Base-by-base conservation (phyloP, 2,113 vertebrate species). In the Aix galericulata region DNA sequence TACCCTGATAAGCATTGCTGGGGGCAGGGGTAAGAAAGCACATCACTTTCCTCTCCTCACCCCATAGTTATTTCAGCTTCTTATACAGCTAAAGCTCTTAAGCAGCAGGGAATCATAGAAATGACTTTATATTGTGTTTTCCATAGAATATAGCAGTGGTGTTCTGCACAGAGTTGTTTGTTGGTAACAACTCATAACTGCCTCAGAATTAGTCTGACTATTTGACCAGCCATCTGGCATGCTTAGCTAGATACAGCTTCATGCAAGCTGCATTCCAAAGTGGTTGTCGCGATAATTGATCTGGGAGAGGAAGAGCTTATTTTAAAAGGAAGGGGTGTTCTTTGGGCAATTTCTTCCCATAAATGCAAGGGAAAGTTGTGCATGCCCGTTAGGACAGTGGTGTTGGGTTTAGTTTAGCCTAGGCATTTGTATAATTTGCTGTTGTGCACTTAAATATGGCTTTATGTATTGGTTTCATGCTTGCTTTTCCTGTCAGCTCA, bases 221-320 rank as follows among this genome's bases (percentile, higher is more conserved):
- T 31, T 56, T 38, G 25, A 64, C 21, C n/a, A 56, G 76, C 53
- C 8, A 6, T 55, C n/a, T 71, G 82, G 26, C 17, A 3, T n/a
- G 9, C 34, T 60, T 36, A 66, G 32, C 17, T 93, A 32, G 56
- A 8, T 79, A 13, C 13, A 29, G 1, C 48, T 71, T 72, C 12
- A 13, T 15, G 22, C 0, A 1, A 31, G 46, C 31, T 21, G 20
- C 0, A 0, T 58, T 48, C 2, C 0, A 52, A 56, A 52, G 1
- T 3, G 18, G 56, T 52, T 13, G 9, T 86, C 20, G 7, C 38
- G 32, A 34, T 62, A 67, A 15, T 27, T 69, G 25, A 29, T 66
- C 66, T 58, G 66, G 13, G 53, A 69, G 17, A 38, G 23, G 68
- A 83, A 23, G n/a, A 58, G 46, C 13, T 67, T 31, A 3, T 75